Evolutionary conservation across 2,888 invertebrate species (phyloP).

Genomic region (Epicampocera succincta): DNA sequence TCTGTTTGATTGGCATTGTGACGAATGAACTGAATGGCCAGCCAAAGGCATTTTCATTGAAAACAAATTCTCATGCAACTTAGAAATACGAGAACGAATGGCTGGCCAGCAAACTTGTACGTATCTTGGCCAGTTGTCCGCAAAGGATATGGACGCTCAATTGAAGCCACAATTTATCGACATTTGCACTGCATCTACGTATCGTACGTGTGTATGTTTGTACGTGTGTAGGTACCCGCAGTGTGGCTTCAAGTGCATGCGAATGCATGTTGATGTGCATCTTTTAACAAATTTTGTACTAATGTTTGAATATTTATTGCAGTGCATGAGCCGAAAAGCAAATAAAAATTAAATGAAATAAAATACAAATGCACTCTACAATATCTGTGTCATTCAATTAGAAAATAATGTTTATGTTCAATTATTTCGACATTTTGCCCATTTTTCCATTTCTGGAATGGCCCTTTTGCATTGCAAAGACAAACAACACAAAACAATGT

Average conservation of each 20-base stretch:
- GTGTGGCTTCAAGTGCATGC: too few relatives aligned
- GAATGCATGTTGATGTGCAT: background rate
- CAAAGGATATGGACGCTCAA: constrained; percentile 65
- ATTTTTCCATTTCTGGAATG: constrained; percentile 1
- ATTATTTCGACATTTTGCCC: constrained; percentile 59
- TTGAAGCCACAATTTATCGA: constrained; percentile 67
- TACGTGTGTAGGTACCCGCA: too few relatives aligned
- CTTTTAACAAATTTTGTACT: background rate
- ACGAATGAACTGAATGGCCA: constrained; percentile 28
- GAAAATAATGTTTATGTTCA: constrained; percentile 65
- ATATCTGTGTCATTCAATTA: constrained; percentile 61
- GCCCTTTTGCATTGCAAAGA: constrained; percentile 31
- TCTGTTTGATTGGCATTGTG: constrained; percentile 31
- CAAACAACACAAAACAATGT: constrained; percentile 11
- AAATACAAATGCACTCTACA: constrained; percentile 12
- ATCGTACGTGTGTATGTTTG: constrained; percentile 32
- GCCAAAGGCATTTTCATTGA: constrained; percentile 20
- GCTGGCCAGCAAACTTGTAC: background rate
- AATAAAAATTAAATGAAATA: constrained; percentile 35
- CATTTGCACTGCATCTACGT: constrained; percentile 43
- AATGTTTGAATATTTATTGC: constrained; percentile 23
- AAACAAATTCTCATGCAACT: background rate
- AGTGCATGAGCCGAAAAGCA: background rate
- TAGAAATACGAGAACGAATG: background rate
- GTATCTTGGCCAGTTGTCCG: constrained; percentile 59